phyloP scores from a whole-genome alignment of 2,888 invertebrate genomes.

The Hypsopygia costalis region DNA sequence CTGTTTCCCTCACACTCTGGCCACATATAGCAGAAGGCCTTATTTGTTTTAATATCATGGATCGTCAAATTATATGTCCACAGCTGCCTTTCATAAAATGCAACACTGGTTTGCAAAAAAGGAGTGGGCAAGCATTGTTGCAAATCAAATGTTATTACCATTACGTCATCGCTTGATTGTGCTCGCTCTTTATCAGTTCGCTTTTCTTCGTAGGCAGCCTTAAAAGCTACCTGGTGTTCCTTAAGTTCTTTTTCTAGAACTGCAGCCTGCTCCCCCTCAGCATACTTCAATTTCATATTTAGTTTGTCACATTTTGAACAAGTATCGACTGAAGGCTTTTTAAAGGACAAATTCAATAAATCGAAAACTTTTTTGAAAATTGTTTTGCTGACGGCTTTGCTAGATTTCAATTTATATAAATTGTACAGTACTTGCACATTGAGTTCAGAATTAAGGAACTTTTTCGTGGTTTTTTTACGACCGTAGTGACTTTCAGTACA shows the following conservation, averaged over 20 bases:
- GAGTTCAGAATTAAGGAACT: no score
- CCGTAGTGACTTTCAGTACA: no score
- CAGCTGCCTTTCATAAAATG: constrained; percentile 21
- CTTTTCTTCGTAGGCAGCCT: constrained; percentile 10
- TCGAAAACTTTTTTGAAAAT: constrained; percentile 18
- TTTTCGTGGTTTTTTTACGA: no score
- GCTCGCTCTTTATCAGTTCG: constrained; percentile 6
- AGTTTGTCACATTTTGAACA: constrained; percentile 14
- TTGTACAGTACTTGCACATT: no score
- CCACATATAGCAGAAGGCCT: constrained; percentile 24
- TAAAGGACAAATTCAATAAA: constrained; percentile 18
- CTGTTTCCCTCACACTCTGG: constrained; percentile 18
- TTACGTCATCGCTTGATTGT: neutral
- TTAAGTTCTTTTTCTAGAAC: neutral
- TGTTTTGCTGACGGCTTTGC: no score
- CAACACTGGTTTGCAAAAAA: constrained; percentile 15
- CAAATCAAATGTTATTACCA: constrained; percentile 17
- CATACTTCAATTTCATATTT: neutral
- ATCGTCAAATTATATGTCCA: constrained; percentile 23
- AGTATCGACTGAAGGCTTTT: constrained; percentile 19
- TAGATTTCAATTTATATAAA: no score
- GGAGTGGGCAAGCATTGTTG: constrained; percentile 24
- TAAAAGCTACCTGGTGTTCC: constrained; percentile 9
- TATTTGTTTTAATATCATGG: constrained; percentile 15
- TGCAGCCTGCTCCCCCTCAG: neutral